Evolutionary conservation across 2,888 invertebrate species (phyloP).

Genomic region (Gortyna flavago): DNA sequence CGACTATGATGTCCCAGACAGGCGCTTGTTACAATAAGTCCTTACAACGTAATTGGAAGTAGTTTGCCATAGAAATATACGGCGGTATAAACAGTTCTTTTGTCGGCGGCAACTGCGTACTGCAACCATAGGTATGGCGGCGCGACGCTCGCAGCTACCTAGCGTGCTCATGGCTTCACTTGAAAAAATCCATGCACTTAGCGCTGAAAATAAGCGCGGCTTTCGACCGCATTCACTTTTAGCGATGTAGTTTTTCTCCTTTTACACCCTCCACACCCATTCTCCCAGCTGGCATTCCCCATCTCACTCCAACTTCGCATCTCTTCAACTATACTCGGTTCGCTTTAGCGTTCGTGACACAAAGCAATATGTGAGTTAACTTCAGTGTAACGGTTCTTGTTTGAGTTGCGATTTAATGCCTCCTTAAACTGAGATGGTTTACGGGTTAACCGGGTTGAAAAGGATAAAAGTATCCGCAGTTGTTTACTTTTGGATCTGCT

Average conservation of each 20-base stretch:
- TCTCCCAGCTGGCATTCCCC: conserved; percentile 83
- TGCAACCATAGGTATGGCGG: conserved; percentile 44
- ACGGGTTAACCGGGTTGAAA: conserved; percentile 89
- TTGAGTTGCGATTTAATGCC: conserved; percentile 90
- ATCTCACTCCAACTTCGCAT: conserved; percentile 82
- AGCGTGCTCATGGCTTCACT: conserved; percentile 84
- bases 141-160: conserved; percentile 58
- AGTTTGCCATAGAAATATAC: conserved; percentile 47
- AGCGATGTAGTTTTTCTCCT: conserved; percentile 90
- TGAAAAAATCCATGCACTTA: conserved; percentile 90
- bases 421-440: conserved; percentile 90
- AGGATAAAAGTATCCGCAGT: conserved; percentile 86
- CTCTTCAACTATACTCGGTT: conserved; percentile 82
- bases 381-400: conserved; percentile 90
- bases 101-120: conserved; percentile 51
- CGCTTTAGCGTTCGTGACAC: conserved; percentile 89
- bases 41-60: conserved; percentile 45
- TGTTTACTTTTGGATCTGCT: conserved; percentile 86
- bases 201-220: conserved; percentile 88
- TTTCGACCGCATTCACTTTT: conserved; percentile 90
- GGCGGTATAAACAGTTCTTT: conserved; percentile 52
- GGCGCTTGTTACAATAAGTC: conserved; percentile 24
- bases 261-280: conserved; percentile 88
- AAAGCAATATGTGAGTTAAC: conserved; percentile 90
- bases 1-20: conserved; percentile 20